These are phyloP conservation scores for Myotis myotis DNA, from an alignment of 2,797 vertebrate species.

Conservation along the genomic window DNA sequence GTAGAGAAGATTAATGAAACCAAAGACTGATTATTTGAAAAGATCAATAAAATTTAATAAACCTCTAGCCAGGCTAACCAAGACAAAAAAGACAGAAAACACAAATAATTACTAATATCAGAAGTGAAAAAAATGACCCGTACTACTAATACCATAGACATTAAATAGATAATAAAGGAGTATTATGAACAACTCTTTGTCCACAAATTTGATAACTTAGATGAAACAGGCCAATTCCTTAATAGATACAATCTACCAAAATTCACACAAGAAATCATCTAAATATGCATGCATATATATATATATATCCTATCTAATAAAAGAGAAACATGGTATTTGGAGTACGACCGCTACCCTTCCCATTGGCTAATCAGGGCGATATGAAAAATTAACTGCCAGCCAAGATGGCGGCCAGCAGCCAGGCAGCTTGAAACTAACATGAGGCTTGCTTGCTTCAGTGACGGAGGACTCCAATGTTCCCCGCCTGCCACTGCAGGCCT, in stretches of 20 bases:
- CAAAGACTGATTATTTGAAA: constrained; percentile 13
- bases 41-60: constrained; percentile 8
- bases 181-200: not conserved
- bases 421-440: too few relatives aligned
- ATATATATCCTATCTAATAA: too few relatives aligned
- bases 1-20: constrained; percentile 39
- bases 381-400: too few relatives aligned
- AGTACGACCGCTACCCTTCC: too few relatives aligned
- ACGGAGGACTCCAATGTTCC: too few relatives aligned
- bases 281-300: not conserved
- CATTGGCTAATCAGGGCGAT: too few relatives aligned
- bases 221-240: constrained; percentile 33
- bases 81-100: not conserved
- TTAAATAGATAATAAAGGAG: constrained; percentile 19
- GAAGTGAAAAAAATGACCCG: not conserved
- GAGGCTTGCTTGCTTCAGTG: too few relatives aligned
- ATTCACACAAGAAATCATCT: not conserved
- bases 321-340: too few relatives aligned
- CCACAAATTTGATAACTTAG: constrained; percentile 20
- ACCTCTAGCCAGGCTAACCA: not conserved
- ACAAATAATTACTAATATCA: constrained; percentile 20
- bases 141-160: not conserved
- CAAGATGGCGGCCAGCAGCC: too few relatives aligned
- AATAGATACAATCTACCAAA: constrained; percentile 19
- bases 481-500: too few relatives aligned